Evolutionary conservation across 2,113 vertebrate species (phyloP).

Genomic region (Thymallus thymallus): DNA sequence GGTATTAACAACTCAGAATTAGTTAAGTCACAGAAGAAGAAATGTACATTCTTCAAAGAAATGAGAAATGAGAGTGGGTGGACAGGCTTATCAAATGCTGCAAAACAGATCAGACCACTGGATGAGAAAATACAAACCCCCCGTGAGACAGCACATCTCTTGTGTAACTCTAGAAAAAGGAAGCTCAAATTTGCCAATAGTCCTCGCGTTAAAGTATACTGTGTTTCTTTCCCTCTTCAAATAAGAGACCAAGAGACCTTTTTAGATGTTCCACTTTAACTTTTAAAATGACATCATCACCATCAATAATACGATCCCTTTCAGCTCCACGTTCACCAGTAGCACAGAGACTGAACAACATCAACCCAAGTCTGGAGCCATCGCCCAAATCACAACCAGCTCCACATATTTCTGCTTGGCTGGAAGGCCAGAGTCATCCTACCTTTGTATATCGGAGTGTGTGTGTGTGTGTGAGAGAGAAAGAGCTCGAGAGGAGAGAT

Average conservation of each 20-base stretch:
- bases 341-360: slow-evolving; percentile 46
- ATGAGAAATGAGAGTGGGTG: slow-evolving; percentile 52
- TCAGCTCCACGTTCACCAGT: slow-evolving; percentile 49
- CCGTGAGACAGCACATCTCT: slow-evolving; percentile 56
- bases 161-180: slow-evolving; percentile 54
- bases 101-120: slow-evolving; percentile 63
- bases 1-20: slow-evolving; percentile 71
- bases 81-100: slow-evolving; percentile 63
- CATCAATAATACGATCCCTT: slow-evolving; percentile 49
- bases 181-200: slow-evolving; percentile 61
- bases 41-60: slow-evolving; percentile 65
- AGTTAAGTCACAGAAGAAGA: slow-evolving; percentile 60
- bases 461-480: slow-evolving; percentile 23
- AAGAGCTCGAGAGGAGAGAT: neutral
- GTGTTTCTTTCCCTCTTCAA: slow-evolving; percentile 53
- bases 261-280: slow-evolving; percentile 40
- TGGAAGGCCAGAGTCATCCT: slow-evolving; percentile 44
- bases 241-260: slow-evolving; percentile 34
- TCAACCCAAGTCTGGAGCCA: slow-evolving; percentile 44
- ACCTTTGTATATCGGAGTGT: slow-evolving; percentile 28
- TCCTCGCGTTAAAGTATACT: slow-evolving; percentile 48
- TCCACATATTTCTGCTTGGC: slow-evolving; percentile 43
- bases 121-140: slow-evolving; percentile 62
- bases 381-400: slow-evolving; percentile 49
- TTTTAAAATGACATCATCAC: slow-evolving; percentile 38